Percentiles rank a stretch among this genome's conserved stretches.
These are phyloP conservation scores for Rhopilema esculentum DNA, from an alignment of 30 jellyfish, hydroid and myxozoan genomes.

Conservation along the genomic window DNA sequence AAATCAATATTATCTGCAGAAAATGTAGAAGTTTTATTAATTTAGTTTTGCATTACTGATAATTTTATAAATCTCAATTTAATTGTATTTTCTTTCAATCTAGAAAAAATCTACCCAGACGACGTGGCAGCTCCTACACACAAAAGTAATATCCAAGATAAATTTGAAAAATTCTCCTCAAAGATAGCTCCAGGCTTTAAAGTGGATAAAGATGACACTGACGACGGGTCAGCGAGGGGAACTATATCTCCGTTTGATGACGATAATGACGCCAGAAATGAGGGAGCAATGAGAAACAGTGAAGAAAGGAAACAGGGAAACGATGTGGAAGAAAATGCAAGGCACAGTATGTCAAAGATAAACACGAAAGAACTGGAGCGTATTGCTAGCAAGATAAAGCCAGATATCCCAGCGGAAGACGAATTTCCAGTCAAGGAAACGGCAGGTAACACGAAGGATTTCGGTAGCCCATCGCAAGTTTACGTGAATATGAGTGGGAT, in stretches of 20 bases:
- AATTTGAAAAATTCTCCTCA: slow-evolving; percentile 20
- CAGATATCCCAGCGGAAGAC: slow-evolving; percentile 41
- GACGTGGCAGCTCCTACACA: slow-evolving; percentile 64
- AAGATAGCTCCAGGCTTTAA: slow-evolving; percentile 37
- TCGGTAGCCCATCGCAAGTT: slow-evolving; percentile 57
- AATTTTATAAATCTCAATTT: too few relatives aligned
- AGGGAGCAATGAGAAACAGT: slow-evolving; percentile 2
- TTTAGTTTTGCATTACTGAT: too few relatives aligned
- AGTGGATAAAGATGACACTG: slow-evolving; percentile 25
- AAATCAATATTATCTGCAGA: too few relatives aligned
- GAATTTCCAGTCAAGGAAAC: slow-evolving; percentile 39
- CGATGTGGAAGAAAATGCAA: not conserved
- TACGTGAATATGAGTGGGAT: slow-evolving; percentile 70
- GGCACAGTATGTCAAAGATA: not conserved
- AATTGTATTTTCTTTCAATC: too few relatives aligned
- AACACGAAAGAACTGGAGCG: slow-evolving; percentile 37
- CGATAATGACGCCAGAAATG: slow-evolving; percentile 37
- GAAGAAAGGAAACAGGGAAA: not conserved
- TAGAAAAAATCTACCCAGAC: slow-evolving; percentile 64
- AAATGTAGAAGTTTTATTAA: too few relatives aligned
- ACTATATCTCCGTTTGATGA: slow-evolving; percentile 71
- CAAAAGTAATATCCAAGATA: slow-evolving; percentile 49
- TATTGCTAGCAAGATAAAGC: slow-evolving; percentile 48
- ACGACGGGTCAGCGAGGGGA: slow-evolving; percentile 68
- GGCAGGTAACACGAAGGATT: slow-evolving; percentile 27